Conservation (phyloP, 1,140 invertebrate genomes). For the Macrotrachela quadricornifera region DNA sequence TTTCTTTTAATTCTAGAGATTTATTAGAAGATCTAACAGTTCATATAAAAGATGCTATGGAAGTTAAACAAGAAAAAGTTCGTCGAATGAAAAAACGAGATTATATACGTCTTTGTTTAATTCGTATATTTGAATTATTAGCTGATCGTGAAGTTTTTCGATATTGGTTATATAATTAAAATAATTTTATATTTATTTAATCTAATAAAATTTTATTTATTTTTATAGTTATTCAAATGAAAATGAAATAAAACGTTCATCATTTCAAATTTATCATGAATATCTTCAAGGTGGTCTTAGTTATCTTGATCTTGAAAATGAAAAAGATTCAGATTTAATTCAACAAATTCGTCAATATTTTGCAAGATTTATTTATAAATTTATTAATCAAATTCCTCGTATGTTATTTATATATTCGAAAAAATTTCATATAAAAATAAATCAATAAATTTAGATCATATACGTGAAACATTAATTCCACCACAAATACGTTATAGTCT, state of each 20-base stretch:
- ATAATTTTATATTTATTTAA: background rate
- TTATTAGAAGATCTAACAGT: conserved; percentile 79
- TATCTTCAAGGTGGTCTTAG: background rate
- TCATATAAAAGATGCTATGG: conserved; percentile 79
- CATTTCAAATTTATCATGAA: background rate
- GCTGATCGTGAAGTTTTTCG: conserved; percentile 37
- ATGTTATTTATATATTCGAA: background rate
- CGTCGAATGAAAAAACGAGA: conserved; percentile 58
- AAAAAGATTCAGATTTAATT: conserved; percentile 1
- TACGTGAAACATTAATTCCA: background rate
- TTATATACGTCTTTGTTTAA: conserved; percentile 66
- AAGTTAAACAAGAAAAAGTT: conserved; percentile 89
- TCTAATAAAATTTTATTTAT: background rate
- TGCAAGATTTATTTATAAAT: background rate
- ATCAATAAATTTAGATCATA: background rate
- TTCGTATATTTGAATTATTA: conserved; percentile 68
- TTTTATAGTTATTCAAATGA: too few relatives aligned
- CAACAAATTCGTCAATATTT: conserved; percentile 2
- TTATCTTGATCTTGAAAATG: conserved; percentile 3
- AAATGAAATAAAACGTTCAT: too few relatives aligned
- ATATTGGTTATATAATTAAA: background rate
- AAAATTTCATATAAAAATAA: too few relatives aligned
- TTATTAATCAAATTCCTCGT: background rate
- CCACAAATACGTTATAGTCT: background rate
- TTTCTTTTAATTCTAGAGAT: conserved; percentile 46